These are phyloP conservation scores for Luscinia megarhynchos DNA, from an alignment of 2,797 vertebrate species.

Conservation along the genomic window DNA sequence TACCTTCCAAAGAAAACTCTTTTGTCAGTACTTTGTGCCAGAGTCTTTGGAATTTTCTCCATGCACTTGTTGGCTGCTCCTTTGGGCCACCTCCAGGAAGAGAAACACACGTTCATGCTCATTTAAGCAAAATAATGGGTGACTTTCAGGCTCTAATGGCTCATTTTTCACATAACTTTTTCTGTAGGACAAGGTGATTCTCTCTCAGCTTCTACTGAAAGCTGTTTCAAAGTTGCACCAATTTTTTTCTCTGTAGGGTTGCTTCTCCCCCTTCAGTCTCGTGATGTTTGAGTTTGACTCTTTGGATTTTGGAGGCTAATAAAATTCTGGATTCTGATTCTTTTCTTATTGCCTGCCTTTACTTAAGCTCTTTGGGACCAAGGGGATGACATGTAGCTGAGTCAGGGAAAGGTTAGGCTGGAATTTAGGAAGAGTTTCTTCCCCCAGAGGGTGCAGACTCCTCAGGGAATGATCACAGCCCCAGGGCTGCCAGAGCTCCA, in stretches of 20 bases:
- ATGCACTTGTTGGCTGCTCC: not conserved
- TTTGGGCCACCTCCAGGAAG: constrained; percentile 15
- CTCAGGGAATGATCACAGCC: fast-evolving
- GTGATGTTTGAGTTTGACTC: not conserved
- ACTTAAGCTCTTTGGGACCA: not conserved
- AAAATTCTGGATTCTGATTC: not conserved
- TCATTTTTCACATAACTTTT: not conserved
- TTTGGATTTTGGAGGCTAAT: not conserved
- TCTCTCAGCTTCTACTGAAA: not conserved
- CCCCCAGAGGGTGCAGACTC: not conserved
- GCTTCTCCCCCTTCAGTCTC: not conserved
- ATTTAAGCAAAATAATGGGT: not conserved
- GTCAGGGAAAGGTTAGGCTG: not conserved
- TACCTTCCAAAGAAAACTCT: constrained; percentile 45
- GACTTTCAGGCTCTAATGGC: not conserved
- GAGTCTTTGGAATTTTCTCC: not conserved
- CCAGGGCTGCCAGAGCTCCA: not conserved
- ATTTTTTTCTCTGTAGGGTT: not conserved
- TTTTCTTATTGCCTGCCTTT: not conserved
- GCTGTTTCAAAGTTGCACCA: not conserved
- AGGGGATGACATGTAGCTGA: not conserved
- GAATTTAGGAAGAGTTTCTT: not conserved
- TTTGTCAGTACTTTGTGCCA: not conserved
- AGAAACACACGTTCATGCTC: not conserved
- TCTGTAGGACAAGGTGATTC: not conserved